Conservation (phyloP, 2,888 invertebrate genomes). For the Troilus luridus region DNA sequence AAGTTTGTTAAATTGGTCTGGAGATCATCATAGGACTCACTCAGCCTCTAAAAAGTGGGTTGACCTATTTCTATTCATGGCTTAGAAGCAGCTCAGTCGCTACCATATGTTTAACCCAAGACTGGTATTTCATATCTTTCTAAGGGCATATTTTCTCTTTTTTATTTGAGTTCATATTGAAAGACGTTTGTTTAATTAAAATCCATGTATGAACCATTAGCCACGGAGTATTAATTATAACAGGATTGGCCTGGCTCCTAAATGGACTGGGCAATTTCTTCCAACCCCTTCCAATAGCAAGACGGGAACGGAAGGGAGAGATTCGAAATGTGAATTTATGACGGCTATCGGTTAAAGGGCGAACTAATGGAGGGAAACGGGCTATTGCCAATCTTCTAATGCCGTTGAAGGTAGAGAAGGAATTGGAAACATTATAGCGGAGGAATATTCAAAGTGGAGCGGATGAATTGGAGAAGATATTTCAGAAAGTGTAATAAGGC, state of each 20-base stretch:
- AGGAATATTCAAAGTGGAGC: conserved; percentile 32
- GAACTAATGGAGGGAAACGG: not conserved
- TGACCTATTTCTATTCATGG: no score
- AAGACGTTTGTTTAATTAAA: not conserved
- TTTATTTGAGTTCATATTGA: no score
- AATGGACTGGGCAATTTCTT: not conserved
- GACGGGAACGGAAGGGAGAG: not conserved
- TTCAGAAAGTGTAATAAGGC: conserved; percentile 44
- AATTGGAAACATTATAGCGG: conserved; percentile 17
- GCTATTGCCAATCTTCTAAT: conserved; percentile 3
- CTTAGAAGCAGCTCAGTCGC: no score
- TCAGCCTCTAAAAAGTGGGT: no score
- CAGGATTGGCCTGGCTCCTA: not conserved
- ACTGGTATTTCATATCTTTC: no score
- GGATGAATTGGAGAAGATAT: conserved; percentile 37
- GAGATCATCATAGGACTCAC: no score
- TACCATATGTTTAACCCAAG: no score
- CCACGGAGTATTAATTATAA: not conserved
- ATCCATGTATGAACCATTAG: not conserved
- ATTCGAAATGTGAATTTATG: conserved; percentile 26
- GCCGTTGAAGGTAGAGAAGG: not conserved
- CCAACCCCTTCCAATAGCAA: not conserved
- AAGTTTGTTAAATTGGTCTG: no score
- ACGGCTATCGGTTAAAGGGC: not conserved
- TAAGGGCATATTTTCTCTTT: no score